Conservation (phyloP, 2,113 vertebrate genomes). For the Dipodomys merriami region DNA sequence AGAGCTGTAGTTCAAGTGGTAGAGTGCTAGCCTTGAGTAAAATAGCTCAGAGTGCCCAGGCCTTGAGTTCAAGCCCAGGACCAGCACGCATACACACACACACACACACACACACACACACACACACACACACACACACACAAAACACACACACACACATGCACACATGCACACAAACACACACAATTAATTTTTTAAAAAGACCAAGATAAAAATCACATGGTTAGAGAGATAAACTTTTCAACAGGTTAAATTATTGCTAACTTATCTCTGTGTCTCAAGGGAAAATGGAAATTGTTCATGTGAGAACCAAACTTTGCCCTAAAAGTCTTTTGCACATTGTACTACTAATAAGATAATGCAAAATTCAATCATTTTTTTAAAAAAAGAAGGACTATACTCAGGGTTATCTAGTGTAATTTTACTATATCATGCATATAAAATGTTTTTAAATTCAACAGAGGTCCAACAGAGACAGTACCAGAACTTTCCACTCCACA, state of each 20-base stretch:
- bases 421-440: not conserved
- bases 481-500: not conserved
- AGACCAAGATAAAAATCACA: slow-evolving; percentile 62
- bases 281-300: slow-evolving; percentile 47
- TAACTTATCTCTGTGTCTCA: slow-evolving; percentile 56
- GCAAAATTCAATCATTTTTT: slow-evolving; percentile 34
- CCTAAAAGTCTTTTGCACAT: slow-evolving; percentile 56
- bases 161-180: slow-evolving; percentile 31
- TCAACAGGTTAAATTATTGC: slow-evolving; percentile 77
- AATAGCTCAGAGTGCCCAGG: no score
- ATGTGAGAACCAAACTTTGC: slow-evolving; percentile 16
- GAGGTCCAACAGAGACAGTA: not conserved
- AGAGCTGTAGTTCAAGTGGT: no score
- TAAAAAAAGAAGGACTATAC: no score
- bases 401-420: not conserved
- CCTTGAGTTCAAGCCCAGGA: no score
- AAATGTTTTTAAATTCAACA: not conserved
- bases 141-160: no score
- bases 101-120: not conserved
- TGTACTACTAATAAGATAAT: slow-evolving; percentile 25
- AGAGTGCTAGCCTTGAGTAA: no score
- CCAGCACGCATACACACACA: no score
- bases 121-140: slow-evolving; percentile 29
- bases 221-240: slow-evolving; percentile 62
- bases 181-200: no score